A percentile compares a stretch with the other conserved stretches of the same genome.
phyloP scores from a whole-genome alignment of 2,888 invertebrate species.

The Acleris cristana region DNA sequence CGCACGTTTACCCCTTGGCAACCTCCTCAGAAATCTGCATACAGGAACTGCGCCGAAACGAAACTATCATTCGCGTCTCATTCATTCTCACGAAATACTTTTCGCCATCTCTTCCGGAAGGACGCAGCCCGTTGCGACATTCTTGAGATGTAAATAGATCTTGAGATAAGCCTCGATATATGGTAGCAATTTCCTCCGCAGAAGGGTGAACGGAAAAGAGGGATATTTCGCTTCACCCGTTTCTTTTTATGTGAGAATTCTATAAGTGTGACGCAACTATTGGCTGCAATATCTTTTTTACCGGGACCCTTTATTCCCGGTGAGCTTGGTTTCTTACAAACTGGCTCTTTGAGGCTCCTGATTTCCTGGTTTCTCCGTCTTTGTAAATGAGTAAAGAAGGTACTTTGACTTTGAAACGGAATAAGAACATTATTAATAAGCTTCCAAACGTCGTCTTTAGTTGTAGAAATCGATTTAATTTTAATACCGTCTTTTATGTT shows the following conservation, averaged over 20 bases:
- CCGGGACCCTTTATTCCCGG: constrained; percentile 3
- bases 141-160: constrained; percentile 72
- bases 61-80: constrained; percentile 35
- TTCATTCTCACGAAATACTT: constrained; percentile 45
- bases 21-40: constrained; percentile 19
- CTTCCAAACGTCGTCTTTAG: too few species aligned
- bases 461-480: too few species aligned
- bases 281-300: constrained; percentile 35
- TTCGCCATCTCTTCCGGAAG: constrained; percentile 47
- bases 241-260: constrained; percentile 58
- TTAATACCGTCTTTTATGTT: too few species aligned
- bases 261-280: constrained; percentile 35
- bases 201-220: constrained; percentile 70
- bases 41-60: constrained; percentile 29
- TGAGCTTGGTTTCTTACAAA: not conserved
- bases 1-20: constrained; percentile 26
- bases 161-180: constrained; percentile 75
- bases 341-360: constrained; percentile 5
- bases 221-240: constrained; percentile 57
- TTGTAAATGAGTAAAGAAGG: not conserved
- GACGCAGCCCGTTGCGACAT: constrained; percentile 56
- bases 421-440: too few species aligned
- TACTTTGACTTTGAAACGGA: too few species aligned
- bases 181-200: constrained; percentile 72
- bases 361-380: constrained; percentile 1